phyloP scores from a whole-genome alignment of 1,140 invertebrate species.

The Potamilus streckersoni region DNA sequence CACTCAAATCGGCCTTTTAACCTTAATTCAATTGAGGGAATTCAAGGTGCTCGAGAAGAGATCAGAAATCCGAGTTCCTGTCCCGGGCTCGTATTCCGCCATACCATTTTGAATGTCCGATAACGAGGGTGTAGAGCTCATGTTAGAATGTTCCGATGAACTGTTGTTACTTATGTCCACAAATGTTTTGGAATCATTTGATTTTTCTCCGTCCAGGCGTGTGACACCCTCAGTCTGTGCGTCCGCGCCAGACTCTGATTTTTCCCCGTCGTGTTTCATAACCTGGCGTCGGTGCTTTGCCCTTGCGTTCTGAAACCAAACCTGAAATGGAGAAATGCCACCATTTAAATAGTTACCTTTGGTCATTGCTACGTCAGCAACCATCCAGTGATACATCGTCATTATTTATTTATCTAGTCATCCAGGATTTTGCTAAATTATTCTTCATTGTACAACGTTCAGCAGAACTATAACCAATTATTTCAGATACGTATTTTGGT shows the following conservation, averaged over 20 bases:
- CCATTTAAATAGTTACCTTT: neutral
- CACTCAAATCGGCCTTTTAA: too few relatives aligned
- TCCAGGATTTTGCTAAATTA: neutral
- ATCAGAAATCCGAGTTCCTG: constrained; percentile 26
- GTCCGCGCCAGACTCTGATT: constrained; percentile 12
- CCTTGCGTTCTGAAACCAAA: constrained; percentile 98
- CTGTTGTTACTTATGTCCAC: constrained; percentile 32
- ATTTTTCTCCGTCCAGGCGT: constrained; percentile 26
- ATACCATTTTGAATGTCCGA: constrained; percentile 28
- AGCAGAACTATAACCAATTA: neutral
- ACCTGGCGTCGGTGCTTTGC: constrained; percentile 96
- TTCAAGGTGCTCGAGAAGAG: constrained; percentile 38
- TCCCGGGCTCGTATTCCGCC: constrained; percentile 24
- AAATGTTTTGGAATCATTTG: constrained; percentile 25
- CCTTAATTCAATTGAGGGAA: constrained; percentile 24
- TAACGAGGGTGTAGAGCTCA: constrained; percentile 36
- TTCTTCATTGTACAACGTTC: neutral
- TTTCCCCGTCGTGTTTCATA: constrained; percentile 79
- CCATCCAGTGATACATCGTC: neutral
- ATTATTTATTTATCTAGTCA: neutral
- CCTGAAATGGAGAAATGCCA: constrained; percentile 74
- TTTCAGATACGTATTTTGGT: neutral
- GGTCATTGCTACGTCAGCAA: constrained; percentile 20
- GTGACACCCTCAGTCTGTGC: constrained; percentile 16
- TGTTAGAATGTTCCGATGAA: constrained; percentile 35